Conservation (phyloP, 2,113 vertebrate species). For the Sinocyclocheilus rhinocerous region DNA sequence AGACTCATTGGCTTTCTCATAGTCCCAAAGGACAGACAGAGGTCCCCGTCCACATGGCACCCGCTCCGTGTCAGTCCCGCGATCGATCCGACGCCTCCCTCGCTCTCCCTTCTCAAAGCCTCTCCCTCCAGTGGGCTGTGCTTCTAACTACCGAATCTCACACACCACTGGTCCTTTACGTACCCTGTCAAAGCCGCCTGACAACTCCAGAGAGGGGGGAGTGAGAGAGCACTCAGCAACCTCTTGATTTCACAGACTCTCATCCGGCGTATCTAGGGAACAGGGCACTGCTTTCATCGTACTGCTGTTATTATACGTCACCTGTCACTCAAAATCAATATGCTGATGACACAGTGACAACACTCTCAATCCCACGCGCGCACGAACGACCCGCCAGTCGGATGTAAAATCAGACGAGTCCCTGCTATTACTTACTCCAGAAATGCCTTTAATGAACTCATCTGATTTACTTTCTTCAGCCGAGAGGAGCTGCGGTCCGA, state of each 20-base stretch:
- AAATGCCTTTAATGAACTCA: conserved; percentile 23
- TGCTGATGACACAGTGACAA: conserved; percentile 64
- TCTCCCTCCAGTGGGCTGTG: conserved; percentile 49
- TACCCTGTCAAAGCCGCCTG: conserved; percentile 43
- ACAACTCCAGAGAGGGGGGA: conserved; percentile 32
- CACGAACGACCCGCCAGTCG: conserved; percentile 62
- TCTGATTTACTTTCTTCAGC: conserved; percentile 30
- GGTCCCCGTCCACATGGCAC: conserved; percentile 53
- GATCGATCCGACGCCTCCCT: conserved; percentile 39
- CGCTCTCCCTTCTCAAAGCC: conserved; percentile 57
- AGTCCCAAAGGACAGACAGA: conserved; percentile 52
- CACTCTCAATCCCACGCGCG: conserved; percentile 61
- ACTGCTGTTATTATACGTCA: conserved; percentile 31
- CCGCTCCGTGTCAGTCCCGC: conserved; percentile 57
- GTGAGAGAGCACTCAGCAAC: conserved; percentile 40
- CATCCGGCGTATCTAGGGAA: conserved; percentile 26
- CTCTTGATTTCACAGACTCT: conserved; percentile 46
- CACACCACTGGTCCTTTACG: conserved; percentile 60
- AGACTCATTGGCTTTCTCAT: conserved; percentile 35
- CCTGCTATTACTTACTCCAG: conserved; percentile 9
- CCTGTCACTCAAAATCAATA: conserved; percentile 66
- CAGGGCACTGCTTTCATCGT: conserved; percentile 49
- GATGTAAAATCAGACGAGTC: conserved; percentile 64
- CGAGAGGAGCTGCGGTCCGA: conserved; percentile 21
- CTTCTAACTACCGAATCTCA: conserved; percentile 63